Percentiles rank a stretch among this genome's conserved stretches.
Evolutionary conservation across 2,888 invertebrate genomes (phyloP).

Genomic region (Hirtodrosophila cameraria): DNA sequence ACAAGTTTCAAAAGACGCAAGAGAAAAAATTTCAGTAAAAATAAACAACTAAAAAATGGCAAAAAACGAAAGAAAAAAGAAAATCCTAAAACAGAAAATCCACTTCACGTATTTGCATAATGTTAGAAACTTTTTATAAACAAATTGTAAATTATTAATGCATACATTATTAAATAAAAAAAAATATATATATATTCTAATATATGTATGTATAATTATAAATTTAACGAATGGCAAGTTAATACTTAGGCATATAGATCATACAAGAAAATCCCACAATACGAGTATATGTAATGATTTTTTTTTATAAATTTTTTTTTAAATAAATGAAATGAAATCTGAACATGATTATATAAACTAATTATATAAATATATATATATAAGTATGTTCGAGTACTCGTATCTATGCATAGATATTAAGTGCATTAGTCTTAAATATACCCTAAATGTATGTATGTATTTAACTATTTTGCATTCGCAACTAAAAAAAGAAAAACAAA

Average conservation of each 20-base stretch:
- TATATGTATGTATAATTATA: too few relatives aligned
- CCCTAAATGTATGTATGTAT: constrained; percentile 30
- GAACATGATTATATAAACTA: constrained; percentile 6
- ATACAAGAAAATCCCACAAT: constrained; percentile 37
- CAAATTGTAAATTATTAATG: constrained; percentile 67
- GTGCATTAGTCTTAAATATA: constrained; percentile 28
- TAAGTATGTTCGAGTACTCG: constrained; percentile 3
- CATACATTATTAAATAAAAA: constrained; percentile 17
- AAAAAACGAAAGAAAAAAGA: background rate
- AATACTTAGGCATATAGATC: constrained; percentile 32
- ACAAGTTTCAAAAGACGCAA: constrained; percentile 38
- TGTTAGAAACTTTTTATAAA: constrained; percentile 68
- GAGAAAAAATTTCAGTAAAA: constrained; percentile 14
- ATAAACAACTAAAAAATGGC: background rate
- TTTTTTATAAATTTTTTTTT: constrained; percentile 42
- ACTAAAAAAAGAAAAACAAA: constrained; percentile 46
- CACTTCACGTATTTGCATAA: constrained; percentile 36
- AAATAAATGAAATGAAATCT: constrained; percentile 23
- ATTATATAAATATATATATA: constrained; percentile 15
- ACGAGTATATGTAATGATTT: constrained; percentile 11
- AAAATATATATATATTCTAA: constrained; percentile 18
- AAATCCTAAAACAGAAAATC: constrained; percentile 24
- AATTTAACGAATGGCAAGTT: constrained; percentile 44
- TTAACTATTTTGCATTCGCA: constrained; percentile 67
- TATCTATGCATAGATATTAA: constrained; percentile 32